These are phyloP conservation scores for Epistrophe grossulariae DNA, from an alignment of 2,888 invertebrate genomes.

Conservation along the genomic window DNA sequence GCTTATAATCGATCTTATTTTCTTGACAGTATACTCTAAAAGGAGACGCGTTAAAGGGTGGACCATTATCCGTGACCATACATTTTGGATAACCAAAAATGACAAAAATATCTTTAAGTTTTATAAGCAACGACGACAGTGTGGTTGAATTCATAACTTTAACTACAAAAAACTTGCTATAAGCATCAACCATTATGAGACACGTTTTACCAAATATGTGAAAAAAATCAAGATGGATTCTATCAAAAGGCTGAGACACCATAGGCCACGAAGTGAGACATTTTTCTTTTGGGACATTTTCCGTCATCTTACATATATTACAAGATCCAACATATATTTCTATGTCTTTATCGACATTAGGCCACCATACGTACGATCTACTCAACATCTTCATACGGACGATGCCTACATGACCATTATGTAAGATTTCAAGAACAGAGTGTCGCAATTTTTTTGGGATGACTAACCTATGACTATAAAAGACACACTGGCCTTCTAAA, in stretches of 20 bases:
- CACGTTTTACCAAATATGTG: neutral
- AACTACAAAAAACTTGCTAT: neutral
- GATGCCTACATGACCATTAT: neutral
- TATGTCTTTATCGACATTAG: neutral
- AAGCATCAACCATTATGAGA: conserved; percentile 5
- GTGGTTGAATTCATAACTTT: neutral
- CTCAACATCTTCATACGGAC: neutral
- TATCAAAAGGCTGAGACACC: neutral
- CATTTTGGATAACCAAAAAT: conserved; percentile 5
- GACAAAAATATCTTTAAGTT: neutral
- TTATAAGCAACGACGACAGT: neutral
- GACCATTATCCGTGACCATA: neutral
- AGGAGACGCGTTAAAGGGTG: too few relatives aligned
- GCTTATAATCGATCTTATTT: neutral
- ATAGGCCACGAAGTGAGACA: neutral
- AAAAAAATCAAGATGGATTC: neutral
- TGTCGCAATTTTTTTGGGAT: neutral
- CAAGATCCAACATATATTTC: neutral
- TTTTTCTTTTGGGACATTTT: neutral
- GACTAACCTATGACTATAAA: conserved; percentile 21
- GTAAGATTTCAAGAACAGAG: neutral
- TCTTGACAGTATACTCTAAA: neutral
- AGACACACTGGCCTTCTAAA: neutral
- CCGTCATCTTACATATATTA: neutral
- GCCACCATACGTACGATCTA: neutral